These are phyloP conservation scores for Liopterus haemorrhoidalis DNA, from an alignment of 2,888 invertebrate species.

Conservation along the genomic window DNA sequence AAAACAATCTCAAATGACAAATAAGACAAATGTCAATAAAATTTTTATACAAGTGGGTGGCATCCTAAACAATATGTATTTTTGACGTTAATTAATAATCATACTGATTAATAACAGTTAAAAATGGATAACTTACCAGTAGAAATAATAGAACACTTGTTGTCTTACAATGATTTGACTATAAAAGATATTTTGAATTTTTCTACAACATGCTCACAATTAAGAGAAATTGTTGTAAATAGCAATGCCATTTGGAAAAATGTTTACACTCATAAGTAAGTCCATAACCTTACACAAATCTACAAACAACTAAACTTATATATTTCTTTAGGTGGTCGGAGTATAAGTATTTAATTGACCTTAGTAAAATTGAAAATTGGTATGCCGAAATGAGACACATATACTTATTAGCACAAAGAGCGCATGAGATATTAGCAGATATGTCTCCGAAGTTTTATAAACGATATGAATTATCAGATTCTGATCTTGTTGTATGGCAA, in stretches of 20 bases:
- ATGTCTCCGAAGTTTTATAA: constrained; percentile 48
- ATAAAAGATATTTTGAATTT: constrained; percentile 50
- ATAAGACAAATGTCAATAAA: too few relatives aligned
- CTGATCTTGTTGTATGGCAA: constrained; percentile 46
- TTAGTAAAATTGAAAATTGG: constrained; percentile 40
- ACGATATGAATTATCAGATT: constrained; percentile 46
- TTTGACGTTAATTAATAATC: too few relatives aligned
- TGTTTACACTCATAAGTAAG: constrained; percentile 46
- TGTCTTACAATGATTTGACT: constrained; percentile 34
- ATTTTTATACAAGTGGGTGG: too few relatives aligned
- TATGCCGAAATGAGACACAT: constrained; percentile 42
- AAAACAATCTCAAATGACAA: too few relatives aligned
- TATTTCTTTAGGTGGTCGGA: constrained; percentile 44
- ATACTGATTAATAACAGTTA: constrained; percentile 4
- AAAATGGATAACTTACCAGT: constrained; percentile 40
- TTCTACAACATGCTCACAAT: constrained; percentile 50
- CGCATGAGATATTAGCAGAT: constrained; percentile 41
- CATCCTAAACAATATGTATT: too few relatives aligned
- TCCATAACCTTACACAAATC: constrained; percentile 15
- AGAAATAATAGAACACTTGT: constrained; percentile 42
- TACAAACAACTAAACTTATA: neutral
- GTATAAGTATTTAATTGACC: constrained; percentile 40
- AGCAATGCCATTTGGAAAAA: constrained; percentile 48
- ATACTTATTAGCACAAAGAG: constrained; percentile 37
- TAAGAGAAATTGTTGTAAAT: constrained; percentile 46